Percentiles rank a stretch among this genome's conserved stretches.
Evolutionary conservation across 2,888 invertebrate genomes (phyloP).

Genomic region (Eupithecia tripunctaria): DNA sequence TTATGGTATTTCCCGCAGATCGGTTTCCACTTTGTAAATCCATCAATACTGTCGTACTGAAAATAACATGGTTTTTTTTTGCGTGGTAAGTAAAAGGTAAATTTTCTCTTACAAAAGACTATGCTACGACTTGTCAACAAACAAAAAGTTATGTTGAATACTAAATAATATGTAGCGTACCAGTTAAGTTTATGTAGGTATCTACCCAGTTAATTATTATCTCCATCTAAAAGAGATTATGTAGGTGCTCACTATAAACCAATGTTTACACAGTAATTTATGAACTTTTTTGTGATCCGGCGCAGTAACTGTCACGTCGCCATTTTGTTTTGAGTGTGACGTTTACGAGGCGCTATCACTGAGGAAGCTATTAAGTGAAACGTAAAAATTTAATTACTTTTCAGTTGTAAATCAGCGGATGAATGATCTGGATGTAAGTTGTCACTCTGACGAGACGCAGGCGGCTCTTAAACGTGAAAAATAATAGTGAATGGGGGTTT

Average conservation of each 20-base stretch:
- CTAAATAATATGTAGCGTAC: no score
- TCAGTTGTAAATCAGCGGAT: slow-evolving; percentile 47
- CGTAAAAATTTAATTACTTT: slow-evolving; percentile 51
- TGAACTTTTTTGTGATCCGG: slow-evolving; percentile 42
- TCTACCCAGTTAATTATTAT: slow-evolving; percentile 18
- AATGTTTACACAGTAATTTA: slow-evolving; percentile 44
- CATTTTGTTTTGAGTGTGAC: slow-evolving; percentile 47
- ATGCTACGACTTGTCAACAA: no score
- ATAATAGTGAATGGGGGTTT: not conserved
- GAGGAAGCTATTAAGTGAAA: slow-evolving; percentile 50
- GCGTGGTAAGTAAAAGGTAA: no score
- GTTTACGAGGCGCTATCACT: slow-evolving; percentile 49
- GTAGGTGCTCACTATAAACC: slow-evolving; percentile 27
- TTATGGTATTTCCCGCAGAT: no score
- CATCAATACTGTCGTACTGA: not conserved
- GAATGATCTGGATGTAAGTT: slow-evolving; percentile 44
- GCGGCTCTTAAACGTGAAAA: slow-evolving; percentile 22
- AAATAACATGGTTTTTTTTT: no score
- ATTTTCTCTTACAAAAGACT: no score
- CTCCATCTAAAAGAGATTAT: slow-evolving; percentile 24
- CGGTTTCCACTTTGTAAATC: not conserved
- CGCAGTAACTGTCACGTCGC: slow-evolving; percentile 45
- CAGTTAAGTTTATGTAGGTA: not conserved
- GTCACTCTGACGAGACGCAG: slow-evolving; percentile 46
- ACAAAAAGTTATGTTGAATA: no score